A percentile compares a stretch with the other conserved stretches of the same genome.
Conservation (phyloP, 2,797 vertebrate genomes). For the Pipistrellus pygmaeus region DNA sequence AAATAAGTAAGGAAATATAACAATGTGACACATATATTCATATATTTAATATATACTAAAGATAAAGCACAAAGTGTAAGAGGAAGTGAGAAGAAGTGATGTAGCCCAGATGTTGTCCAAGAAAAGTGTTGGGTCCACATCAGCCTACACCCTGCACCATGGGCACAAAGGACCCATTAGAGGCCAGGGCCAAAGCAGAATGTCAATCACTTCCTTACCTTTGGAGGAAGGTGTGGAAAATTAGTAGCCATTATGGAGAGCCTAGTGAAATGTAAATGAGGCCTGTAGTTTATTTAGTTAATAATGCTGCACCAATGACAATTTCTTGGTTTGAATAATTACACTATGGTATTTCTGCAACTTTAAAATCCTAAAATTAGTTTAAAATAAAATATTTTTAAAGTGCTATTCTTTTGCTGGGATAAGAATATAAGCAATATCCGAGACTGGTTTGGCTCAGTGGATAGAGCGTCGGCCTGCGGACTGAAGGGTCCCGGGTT, state of each 20-base stretch:
- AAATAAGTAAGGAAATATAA: not conserved
- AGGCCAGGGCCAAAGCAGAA: not conserved
- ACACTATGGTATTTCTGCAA: not conserved
- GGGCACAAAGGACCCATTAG: not conserved
- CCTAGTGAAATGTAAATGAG: not conserved
- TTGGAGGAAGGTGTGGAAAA: not conserved
- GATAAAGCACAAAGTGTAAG: not conserved
- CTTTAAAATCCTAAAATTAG: not conserved
- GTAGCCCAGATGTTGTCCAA: not conserved
- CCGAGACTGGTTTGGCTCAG: too few species aligned
- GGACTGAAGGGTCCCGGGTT: too few species aligned
- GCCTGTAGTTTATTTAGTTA: not conserved
- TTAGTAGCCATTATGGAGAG: not conserved
- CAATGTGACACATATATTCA: not conserved
- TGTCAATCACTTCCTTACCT: not conserved
- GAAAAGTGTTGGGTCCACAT: not conserved
- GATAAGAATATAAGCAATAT: not conserved
- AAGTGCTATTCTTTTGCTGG: not conserved
- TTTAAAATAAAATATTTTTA: not conserved
- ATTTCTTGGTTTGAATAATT: not conserved
- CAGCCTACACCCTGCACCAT: accelerated
- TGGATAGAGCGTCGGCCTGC: too few species aligned
- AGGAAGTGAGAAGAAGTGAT: not conserved
- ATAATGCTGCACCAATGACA: not conserved
- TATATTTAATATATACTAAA: not conserved